These are phyloP conservation scores for Seriola dumerili DNA, from an alignment of 2,113 vertebrate genomes.

Conservation along the genomic window DNA sequence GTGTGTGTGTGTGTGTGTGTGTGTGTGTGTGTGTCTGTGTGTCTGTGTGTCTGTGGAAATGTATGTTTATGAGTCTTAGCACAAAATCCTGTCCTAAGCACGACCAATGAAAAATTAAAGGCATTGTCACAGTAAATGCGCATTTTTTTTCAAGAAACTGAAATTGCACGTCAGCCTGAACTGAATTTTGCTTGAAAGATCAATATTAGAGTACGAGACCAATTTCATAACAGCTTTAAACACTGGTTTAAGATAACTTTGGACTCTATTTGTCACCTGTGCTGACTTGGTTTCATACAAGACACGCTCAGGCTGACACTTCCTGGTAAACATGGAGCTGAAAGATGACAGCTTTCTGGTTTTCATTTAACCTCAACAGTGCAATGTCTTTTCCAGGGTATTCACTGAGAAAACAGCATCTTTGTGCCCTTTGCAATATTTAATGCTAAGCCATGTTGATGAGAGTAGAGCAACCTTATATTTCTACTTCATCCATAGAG, in stretches of 20 bases:
- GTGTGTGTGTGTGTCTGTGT: not conserved
- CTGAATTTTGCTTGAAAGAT: not conserved
- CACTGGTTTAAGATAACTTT: not conserved
- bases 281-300: not conserved
- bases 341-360: not conserved
- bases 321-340: not conserved
- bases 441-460: not conserved
- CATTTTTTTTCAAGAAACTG: constrained; percentile 14
- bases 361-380: not conserved
- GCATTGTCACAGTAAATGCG: not conserved
- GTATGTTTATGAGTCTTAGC: constrained; percentile 19
- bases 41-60: not conserved
- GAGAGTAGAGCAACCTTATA: not conserved
- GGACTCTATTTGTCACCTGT: not conserved
- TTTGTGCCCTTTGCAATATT: not conserved
- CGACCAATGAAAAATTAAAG: constrained; percentile 32
- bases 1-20: constrained; percentile 28
- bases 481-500: not conserved
- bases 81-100: constrained; percentile 18
- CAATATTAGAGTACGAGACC: not conserved
- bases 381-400: not conserved
- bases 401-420: not conserved
- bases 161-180: constrained; percentile 1
- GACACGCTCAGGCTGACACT: not conserved
- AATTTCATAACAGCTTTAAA: constrained; percentile 7